Evolutionary conservation across 1,140 invertebrate species (phyloP), one percentile per base, ranked within the genome.

Genomic region (Paralvinella palmiformis): DNA sequence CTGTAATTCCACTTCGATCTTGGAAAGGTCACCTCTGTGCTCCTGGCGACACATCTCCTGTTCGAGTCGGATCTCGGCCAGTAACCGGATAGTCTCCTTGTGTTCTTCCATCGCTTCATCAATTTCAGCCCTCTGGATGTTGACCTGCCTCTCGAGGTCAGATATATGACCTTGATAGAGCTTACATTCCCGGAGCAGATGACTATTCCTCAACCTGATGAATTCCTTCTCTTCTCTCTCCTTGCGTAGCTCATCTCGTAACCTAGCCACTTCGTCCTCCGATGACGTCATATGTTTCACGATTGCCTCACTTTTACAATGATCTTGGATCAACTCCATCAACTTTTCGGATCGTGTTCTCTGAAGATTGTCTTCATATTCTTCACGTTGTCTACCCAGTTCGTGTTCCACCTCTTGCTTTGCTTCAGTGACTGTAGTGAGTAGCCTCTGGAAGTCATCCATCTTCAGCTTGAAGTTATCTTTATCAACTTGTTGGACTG

Each of bases 51-150:
- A 24, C 17, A 55, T 20, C 36, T 63, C 27, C 48, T 53, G 48
- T 37, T 55, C 61, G 22, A 63, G 20, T 37, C 52, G 17, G 31
- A 63, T 33, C 31, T 63, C 61, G n/a, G 45, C 5, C 50, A 63
- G 32, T n/a, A 63, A 50, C 22, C 52, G 17, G 20, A 63, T 63
- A 13, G 48, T 63, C 36, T 63, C 48, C 52, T 63, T 55, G 33
- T 63, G 61, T 27, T 63, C 61, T n/a, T 63, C n/a, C 48, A 63
- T 55, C 27, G 61, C 45, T 24, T 59, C 61, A 27, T 36, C 24
- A 33, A 63, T 53, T 15, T 63, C 48, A 2, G 22, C 27, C 55
- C n/a, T 17, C 32, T 63, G 61, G n/a, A 31, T 31, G 4, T 35
- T 24, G 15, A 63, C 17, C 27, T 63, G 48, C 31, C 22, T 29